Evolutionary conservation across 2,888 invertebrate genomes (phyloP).

Genomic region (Adelognathus sp.): DNA sequence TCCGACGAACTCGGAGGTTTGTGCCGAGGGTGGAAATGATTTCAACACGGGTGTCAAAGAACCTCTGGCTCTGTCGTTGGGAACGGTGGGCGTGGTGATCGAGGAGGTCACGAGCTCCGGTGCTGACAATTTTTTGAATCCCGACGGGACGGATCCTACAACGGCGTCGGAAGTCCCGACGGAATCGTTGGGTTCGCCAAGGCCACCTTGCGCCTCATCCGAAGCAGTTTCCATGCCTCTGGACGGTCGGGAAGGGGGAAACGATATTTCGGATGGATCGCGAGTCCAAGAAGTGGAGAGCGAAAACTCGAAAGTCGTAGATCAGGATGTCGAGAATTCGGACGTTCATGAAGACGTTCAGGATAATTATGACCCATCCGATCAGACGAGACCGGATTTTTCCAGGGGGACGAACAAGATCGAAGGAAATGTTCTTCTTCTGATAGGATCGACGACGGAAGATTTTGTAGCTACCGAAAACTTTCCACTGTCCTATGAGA

Average conservation of each 20-base stretch:
- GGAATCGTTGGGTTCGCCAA: conserved; percentile 10
- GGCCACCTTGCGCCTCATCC: conserved; percentile 15
- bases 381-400: background rate
- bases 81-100: conserved; percentile 70
- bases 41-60: conserved; percentile 62
- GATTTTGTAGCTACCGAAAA: background rate
- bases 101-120: conserved; percentile 71
- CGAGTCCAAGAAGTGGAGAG: background rate
- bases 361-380: background rate
- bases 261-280: background rate
- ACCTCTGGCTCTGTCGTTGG: conserved; percentile 64
- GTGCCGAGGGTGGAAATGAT: conserved; percentile 4
- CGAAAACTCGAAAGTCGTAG: background rate
- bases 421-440: background rate
- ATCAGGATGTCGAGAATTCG: background rate
- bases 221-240: conserved; percentile 4
- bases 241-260: background rate
- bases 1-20: background rate
- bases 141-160: conserved; percentile 25
- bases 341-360: background rate
- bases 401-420: background rate
- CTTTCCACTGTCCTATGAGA: conserved; percentile 4
- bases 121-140: conserved; percentile 30
- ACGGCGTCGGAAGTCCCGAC: background rate
- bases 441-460: background rate